phyloP scores from a whole-genome alignment of 1,140 invertebrate genomes.

The Marisa cornuarietis region DNA sequence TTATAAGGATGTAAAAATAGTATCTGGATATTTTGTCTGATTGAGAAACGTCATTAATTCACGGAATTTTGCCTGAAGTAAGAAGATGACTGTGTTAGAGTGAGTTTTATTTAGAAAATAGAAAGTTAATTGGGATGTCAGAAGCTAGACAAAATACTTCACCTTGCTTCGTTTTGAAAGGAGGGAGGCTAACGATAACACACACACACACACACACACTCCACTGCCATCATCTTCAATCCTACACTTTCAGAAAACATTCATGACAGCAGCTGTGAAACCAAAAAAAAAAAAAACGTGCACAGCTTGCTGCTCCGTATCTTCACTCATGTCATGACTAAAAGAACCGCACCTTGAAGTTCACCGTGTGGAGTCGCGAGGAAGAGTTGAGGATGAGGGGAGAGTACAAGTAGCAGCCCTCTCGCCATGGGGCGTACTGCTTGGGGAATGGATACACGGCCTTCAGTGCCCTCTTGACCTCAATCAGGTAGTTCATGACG shows the following conservation, averaged over 20 bases:
- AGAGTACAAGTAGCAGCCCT: slow-evolving; percentile 60
- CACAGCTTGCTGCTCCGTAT: too few relatives aligned
- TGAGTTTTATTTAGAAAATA: too few relatives aligned
- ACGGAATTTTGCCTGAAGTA: too few relatives aligned
- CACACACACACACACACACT: slow-evolving; percentile 3
- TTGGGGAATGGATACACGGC: slow-evolving; percentile 56
- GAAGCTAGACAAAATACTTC: too few relatives aligned
- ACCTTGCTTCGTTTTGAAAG: too few relatives aligned
- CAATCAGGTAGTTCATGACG: slow-evolving; percentile 62
- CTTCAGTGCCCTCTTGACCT: slow-evolving; percentile 28
- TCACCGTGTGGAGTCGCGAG: slow-evolving; percentile 39
- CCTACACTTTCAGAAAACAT: neutral
- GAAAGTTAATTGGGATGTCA: too few relatives aligned
- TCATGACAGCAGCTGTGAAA: too few relatives aligned
- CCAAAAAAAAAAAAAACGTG: too few relatives aligned
- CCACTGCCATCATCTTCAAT: neutral
- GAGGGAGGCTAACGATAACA: neutral
- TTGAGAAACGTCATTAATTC: neutral
- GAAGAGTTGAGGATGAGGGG: slow-evolving; percentile 49
- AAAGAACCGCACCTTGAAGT: slow-evolving; percentile 40
- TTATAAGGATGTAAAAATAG: neutral
- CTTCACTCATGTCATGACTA: too few relatives aligned
- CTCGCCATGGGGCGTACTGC: slow-evolving; percentile 65
- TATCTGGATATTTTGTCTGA: neutral
- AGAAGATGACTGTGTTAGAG: too few relatives aligned